Conservation (phyloP, 2,797 vertebrate genomes). For the Muscicapa comitata region DNA sequence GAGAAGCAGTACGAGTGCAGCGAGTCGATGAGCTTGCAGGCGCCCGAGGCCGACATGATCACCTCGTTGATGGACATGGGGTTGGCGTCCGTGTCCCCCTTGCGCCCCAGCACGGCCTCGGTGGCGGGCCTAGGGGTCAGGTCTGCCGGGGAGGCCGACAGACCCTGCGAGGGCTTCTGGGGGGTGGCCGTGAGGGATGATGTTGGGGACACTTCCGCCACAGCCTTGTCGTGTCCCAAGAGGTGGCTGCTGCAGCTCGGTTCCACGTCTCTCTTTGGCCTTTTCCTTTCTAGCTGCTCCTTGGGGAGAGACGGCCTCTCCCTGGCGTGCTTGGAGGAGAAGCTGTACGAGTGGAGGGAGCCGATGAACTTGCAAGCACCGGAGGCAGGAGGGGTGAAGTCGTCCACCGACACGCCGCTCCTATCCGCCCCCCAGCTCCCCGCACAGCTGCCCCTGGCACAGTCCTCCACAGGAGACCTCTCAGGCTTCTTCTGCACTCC, state of each 20-base stretch:
- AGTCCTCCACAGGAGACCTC: background rate
- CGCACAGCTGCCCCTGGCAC: background rate
- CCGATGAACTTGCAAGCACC: constrained; percentile 80
- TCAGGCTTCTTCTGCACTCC: background rate
- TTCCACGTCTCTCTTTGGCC: constrained; percentile 69
- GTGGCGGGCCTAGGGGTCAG: constrained; percentile 73
- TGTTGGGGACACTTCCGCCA: constrained; percentile 28
- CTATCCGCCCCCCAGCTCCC: constrained; percentile 51
- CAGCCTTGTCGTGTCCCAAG: constrained; percentile 18
- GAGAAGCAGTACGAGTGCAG: constrained; percentile 80
- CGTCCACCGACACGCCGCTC: constrained; percentile 66
- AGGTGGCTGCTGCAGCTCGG: constrained; percentile 65
- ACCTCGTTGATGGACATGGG: constrained; percentile 81
- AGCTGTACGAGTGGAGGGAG: constrained; percentile 82
- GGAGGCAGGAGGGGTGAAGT: constrained; percentile 74
- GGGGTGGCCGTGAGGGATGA: constrained; percentile 69
- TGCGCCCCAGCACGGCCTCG: constrained; percentile 66
- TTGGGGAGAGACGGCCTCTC: constrained; percentile 71
- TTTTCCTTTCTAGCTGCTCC: constrained; percentile 75
- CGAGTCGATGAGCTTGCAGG: constrained; percentile 75
- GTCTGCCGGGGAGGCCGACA: constrained; percentile 70
- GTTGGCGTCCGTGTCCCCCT: constrained; percentile 71
- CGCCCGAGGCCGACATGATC: constrained; percentile 75
- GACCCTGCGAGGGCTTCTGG: constrained; percentile 71
- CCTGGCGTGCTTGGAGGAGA: constrained; percentile 75